A percentile compares a stretch with the other conserved stretches of the same genome.
Evolutionary conservation across 2,797 vertebrate genomes (phyloP).

Genomic region (Ammospiza maritima): DNA sequence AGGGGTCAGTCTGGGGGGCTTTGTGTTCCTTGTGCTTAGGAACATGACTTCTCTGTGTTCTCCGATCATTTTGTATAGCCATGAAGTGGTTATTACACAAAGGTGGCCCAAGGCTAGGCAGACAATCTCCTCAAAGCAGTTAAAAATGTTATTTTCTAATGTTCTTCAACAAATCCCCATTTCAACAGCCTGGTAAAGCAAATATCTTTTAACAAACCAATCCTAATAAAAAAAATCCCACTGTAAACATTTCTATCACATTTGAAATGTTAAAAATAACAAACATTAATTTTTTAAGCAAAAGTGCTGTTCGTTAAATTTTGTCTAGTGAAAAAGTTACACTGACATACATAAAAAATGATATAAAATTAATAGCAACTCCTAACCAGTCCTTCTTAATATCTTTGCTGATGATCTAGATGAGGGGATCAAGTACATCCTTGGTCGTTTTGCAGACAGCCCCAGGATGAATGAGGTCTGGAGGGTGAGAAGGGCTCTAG

Average conservation of each 20-base stretch:
- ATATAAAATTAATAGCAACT: not conserved
- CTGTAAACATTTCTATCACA: not conserved
- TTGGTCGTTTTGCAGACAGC: not conserved
- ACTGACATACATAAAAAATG: not conserved
- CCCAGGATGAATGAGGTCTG: not conserved
- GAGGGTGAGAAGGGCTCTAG: not conserved
- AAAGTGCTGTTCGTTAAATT: not conserved
- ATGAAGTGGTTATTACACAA: not conserved
- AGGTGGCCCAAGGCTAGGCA: not conserved
- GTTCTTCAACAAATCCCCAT: not conserved
- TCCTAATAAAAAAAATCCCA: not conserved
- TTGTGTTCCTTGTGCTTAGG: not conserved
- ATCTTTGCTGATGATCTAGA: not conserved
- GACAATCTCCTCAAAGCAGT: not conserved
- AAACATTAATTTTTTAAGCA: not conserved
- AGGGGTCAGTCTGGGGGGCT: not conserved
- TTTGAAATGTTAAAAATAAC: not conserved
- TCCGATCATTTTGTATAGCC: not conserved
- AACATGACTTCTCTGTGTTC: not conserved
- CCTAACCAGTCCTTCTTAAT: not conserved
- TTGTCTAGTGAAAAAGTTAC: not conserved
- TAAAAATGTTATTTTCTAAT: not conserved
- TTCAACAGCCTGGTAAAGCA: not conserved
- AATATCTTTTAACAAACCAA: not conserved
- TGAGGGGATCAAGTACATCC: not conserved